Percentiles rank a stretch among this genome's conserved stretches.
These are phyloP conservation scores for Argyresthia goedartella DNA, from an alignment of 2,888 invertebrate genomes.

Conservation along the genomic window DNA sequence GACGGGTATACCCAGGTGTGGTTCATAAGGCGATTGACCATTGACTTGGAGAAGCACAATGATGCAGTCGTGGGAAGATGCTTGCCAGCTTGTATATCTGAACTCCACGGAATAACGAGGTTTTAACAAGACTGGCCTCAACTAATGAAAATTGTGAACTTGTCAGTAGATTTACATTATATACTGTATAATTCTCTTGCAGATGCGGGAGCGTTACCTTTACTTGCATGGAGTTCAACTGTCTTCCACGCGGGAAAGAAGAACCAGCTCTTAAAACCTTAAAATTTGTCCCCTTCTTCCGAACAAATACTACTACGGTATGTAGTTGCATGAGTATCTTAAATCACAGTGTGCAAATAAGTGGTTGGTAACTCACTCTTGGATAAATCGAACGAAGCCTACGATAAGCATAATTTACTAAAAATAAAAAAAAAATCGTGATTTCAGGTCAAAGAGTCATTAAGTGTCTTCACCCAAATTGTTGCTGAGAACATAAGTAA, in stretches of 20 bases:
- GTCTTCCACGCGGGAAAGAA: background rate
- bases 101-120: conserved; percentile 21
- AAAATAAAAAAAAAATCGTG: background rate
- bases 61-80: background rate
- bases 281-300: background rate
- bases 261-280: background rate
- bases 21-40: conserved; percentile 24
- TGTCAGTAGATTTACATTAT: too few species aligned
- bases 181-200: conserved; percentile 1
- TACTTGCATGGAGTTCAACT: background rate
- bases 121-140: conserved; percentile 10
- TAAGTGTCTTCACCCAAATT: conserved; percentile 1
- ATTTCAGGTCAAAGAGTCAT: background rate
- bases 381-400: background rate
- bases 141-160: background rate
- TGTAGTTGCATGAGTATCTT: background rate
- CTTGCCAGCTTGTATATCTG: conserved; percentile 9
- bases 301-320: background rate
- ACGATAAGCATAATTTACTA: too few species aligned
- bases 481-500: background rate
- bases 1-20: conserved; percentile 75
- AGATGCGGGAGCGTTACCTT: background rate
- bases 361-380: too few species aligned
- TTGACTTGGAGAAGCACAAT: conserved; percentile 22
- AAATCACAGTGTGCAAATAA: too few species aligned